Conservation (phyloP, 2,888 invertebrate genomes). For the Microdon myrmicae region DNA sequence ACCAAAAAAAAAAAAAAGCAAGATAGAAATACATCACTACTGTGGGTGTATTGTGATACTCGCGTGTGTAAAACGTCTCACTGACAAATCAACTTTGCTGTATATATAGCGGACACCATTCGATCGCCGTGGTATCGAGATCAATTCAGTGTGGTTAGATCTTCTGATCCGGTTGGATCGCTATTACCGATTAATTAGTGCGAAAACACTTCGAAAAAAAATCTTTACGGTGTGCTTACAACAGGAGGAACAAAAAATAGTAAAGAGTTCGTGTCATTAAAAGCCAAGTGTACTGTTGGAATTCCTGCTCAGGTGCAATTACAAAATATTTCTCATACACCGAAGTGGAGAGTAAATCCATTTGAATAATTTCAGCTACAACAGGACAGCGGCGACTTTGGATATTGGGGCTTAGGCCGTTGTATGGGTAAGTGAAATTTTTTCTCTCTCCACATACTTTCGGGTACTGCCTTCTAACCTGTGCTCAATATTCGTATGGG, state of each 20-base stretch:
- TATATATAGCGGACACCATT: slow-evolving; percentile 40
- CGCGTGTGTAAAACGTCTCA: slow-evolving; percentile 20
- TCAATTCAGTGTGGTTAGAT: slow-evolving; percentile 52
- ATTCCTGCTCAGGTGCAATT: too few species aligned
- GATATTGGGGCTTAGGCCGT: slow-evolving; percentile 67
- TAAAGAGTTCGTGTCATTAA: too few species aligned
- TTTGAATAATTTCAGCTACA: too few species aligned
- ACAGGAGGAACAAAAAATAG: too few species aligned
- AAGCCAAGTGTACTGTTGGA: too few species aligned
- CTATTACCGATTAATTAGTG: not conserved
- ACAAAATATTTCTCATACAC: too few species aligned
- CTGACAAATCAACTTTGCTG: slow-evolving; percentile 30
- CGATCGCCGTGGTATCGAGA: slow-evolving; percentile 29
- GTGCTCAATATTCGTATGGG: too few species aligned
- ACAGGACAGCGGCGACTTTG: slow-evolving; percentile 57
- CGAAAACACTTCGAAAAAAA: slow-evolving; percentile 4
- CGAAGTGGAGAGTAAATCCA: too few species aligned
- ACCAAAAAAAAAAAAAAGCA: slow-evolving; percentile 13
- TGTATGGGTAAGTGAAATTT: slow-evolving; percentile 69
- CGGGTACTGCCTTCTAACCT: too few species aligned
- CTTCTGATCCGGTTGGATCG: slow-evolving; percentile 53
- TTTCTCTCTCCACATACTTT: too few species aligned
- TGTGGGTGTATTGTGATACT: slow-evolving; percentile 19
- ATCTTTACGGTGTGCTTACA: too few species aligned
- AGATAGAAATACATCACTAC: too few species aligned